Evolutionary conservation across 1,140 invertebrate species (phyloP), one percentile per base, ranked within the genome.

Genomic region (Schlechtendalia chinensis): DNA sequence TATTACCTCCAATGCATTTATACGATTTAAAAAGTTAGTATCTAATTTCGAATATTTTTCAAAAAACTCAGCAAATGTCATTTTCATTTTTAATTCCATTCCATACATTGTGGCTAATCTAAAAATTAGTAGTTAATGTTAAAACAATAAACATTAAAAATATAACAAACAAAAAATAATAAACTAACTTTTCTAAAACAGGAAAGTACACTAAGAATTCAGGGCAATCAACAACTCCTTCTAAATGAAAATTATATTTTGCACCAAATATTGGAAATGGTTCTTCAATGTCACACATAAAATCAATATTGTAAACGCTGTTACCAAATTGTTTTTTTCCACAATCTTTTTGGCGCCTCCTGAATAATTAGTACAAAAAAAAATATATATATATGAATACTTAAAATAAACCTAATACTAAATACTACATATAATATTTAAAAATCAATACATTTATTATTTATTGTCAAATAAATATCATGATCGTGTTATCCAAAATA

Each of bases 151-250:
- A 8, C 1, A 32, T 45, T 69, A 65, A 19, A 27, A 81, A 17
- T 45, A 19, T 19, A 53, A 58, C 29, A 63, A 24, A 50, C 24
- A 19, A 67, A 22, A 29, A 50, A 22, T 50, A 12, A 50, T 50
- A 50, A 54, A 81, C 71, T 81, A 53, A 84, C 83, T 81, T 93
- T 82, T 91, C 87, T 80, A 99, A 88, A 8, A 92, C 88, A 32
- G 95, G 93, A 86, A 98, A 94, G 87, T 98, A 91, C 19, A 99
- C 96, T 45, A 99, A 88, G 88, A 98, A 99, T 86, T 99, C 98
- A 32, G 98, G 98, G 88, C 98, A 99, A 86, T 99, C 91, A 0
- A 99, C 97, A 19, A 97, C 95, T 59, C 94, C 96, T 85, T 98
- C 95, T 72, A 99, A 87, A 85, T 96, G 91, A 86, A 99, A 99